A percentile compares a stretch with the other conserved stretches of the same genome.
phyloP scores from a whole-genome alignment of 2,888 invertebrate genomes.

The Anticlea derivata region DNA sequence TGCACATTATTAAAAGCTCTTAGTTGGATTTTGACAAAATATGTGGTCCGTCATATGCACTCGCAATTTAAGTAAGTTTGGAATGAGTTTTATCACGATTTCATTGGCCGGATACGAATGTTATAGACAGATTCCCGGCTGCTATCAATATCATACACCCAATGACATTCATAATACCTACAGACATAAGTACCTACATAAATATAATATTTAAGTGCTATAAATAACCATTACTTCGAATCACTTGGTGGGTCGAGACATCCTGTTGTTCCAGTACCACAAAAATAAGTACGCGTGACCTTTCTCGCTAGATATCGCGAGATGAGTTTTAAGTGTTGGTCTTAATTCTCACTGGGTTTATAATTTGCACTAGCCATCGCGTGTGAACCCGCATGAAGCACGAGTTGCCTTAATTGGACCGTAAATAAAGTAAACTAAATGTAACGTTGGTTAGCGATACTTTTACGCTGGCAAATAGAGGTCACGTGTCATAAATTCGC shows the following conservation, averaged over 20 bases:
- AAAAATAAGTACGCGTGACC: conserved; percentile 1
- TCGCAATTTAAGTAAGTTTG: not conserved
- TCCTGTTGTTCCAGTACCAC: conserved; percentile 27
- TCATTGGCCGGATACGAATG: conserved; percentile 64
- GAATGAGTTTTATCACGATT: conserved; percentile 57
- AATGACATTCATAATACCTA: too few species aligned
- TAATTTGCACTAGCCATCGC: conserved; percentile 37
- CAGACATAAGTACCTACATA: conserved; percentile 50
- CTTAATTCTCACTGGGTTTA: conserved; percentile 30
- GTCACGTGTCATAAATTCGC: conserved; percentile 78
- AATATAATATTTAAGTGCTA: too few species aligned
- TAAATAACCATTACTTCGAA: conserved; percentile 35
- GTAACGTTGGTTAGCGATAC: conserved; percentile 66
- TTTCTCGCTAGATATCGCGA: not conserved
- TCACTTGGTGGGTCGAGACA: conserved; percentile 29
- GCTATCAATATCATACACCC: conserved; percentile 59
- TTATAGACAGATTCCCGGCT: conserved; percentile 64
- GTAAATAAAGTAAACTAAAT: conserved; percentile 70
- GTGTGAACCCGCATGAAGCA: conserved; percentile 68
- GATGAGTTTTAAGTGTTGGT: conserved; percentile 19
- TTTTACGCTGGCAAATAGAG: conserved; percentile 72
- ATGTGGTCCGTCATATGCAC: too few species aligned
- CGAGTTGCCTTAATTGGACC: conserved; percentile 72
- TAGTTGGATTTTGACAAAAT: not conserved
- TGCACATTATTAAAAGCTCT: not conserved